Conservation (phyloP, 2,113 vertebrate genomes). For the Delphinapterus leucas region DNA sequence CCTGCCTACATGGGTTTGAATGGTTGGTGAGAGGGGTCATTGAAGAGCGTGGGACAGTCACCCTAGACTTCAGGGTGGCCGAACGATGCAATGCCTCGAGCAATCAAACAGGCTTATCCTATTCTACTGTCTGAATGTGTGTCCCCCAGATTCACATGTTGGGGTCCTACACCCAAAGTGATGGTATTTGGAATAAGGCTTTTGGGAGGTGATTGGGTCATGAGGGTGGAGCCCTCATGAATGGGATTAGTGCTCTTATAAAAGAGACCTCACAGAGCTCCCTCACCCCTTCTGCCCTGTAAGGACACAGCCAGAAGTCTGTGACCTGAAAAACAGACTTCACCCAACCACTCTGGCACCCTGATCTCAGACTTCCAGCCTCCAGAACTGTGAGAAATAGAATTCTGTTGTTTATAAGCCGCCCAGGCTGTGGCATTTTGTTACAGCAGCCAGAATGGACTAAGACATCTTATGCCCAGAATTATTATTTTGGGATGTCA, state of each 20-base stretch:
- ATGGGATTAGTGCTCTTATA: not conserved
- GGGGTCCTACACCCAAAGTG: not conserved
- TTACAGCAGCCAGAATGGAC: not conserved
- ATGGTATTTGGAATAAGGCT: no score
- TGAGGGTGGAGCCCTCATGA: not conserved
- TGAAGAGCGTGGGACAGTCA: not conserved
- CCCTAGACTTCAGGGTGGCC: not conserved
- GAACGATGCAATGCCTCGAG: not conserved
- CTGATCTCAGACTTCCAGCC: not conserved
- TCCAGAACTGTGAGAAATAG: not conserved
- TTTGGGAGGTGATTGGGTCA: not conserved
- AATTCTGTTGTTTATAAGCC: not conserved
- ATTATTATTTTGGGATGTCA: not conserved
- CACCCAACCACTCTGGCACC: not conserved
- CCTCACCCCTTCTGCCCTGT: not conserved
- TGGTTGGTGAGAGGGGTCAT: not conserved
- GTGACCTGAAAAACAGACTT: no score
- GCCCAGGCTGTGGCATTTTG: not conserved
- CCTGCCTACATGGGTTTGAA: not conserved
- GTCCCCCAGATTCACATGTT: not conserved
- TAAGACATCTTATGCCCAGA: not conserved
- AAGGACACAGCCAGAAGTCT: not conserved
- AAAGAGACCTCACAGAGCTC: not conserved
- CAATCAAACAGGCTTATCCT: not conserved
- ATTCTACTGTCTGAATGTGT: not conserved